These are phyloP conservation scores for Cyprinodon tularosa DNA, from an alignment of 2,113 vertebrate species.

Conservation along the genomic window DNA sequence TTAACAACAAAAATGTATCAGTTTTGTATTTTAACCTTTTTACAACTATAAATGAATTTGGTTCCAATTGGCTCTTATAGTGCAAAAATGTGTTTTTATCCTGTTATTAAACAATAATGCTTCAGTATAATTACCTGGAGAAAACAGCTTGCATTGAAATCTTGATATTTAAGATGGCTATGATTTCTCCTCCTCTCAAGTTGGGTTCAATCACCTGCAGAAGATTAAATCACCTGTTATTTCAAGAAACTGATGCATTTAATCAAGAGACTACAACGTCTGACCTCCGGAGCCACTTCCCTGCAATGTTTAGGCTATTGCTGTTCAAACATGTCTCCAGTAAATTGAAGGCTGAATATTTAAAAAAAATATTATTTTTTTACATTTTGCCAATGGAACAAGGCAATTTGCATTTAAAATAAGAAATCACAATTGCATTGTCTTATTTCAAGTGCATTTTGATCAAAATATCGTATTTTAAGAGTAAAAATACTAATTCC, in stretches of 20 bases:
- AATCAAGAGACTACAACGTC: not conserved
- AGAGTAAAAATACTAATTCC: no score
- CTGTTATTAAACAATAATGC: not conserved
- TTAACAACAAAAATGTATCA: no score
- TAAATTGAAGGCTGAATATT: no score
- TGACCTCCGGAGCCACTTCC: not conserved
- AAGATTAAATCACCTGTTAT: not conserved
- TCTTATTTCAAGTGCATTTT: no score
- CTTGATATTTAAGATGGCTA: conserved; percentile 80
- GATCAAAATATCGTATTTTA: no score
- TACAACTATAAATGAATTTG: no score
- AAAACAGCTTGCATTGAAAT: conserved; percentile 81
- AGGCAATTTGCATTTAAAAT: no score
- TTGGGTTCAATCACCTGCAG: conserved; percentile 88
- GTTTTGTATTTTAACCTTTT: no score
- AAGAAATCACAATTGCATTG: no score
- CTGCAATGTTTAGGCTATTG: not conserved
- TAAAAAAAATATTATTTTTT: no score
- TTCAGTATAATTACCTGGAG: conserved; percentile 68
- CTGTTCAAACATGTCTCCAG: not conserved
- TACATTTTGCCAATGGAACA: no score
- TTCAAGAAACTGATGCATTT: not conserved
- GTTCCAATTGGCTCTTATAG: no score
- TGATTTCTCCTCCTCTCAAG: conserved; percentile 73
- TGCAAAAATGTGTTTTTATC: not conserved